Evolutionary conservation across 2,888 invertebrate species (phyloP).

Genomic region (Charanyca ferruginea): DNA sequence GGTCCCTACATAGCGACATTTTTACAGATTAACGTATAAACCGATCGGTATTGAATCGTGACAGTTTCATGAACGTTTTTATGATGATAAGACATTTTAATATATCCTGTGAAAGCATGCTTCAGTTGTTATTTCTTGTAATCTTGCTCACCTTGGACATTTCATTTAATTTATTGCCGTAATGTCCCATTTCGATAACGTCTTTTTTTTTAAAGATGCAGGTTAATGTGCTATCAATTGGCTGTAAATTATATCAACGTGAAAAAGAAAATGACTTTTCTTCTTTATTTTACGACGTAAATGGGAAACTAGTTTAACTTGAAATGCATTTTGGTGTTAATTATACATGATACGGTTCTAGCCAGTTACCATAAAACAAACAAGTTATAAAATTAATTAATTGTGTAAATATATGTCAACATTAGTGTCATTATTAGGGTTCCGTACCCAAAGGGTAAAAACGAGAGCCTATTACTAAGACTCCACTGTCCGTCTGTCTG

Average conservation of each 20-base stretch:
- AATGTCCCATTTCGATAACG: constrained; percentile 16
- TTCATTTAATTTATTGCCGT: constrained; percentile 22
- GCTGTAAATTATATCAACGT: constrained; percentile 8
- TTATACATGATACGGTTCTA: neutral
- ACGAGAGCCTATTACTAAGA: no score
- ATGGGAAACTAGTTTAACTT: constrained; percentile 28
- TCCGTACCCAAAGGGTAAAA: no score
- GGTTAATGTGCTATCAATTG: constrained; percentile 16
- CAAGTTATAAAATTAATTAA: neutral
- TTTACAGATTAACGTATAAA: no score
- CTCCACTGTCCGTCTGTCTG: no score
- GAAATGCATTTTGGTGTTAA: constrained; percentile 15
- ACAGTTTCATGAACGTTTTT: constrained; percentile 18
- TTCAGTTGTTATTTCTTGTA: constrained; percentile 7
- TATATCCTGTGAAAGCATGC: neutral
- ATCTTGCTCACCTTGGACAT: constrained; percentile 26
- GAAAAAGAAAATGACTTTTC: constrained; percentile 9
- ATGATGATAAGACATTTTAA: constrained; percentile 22
- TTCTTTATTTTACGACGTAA: neutral
- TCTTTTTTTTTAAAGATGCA: constrained; percentile 18
- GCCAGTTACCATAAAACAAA: neutral
- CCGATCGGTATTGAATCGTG: constrained; percentile 2
- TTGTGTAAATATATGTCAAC: neutral
- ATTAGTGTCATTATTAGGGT: neutral
- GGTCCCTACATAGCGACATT: no score